phyloP scores from a whole-genome alignment of 2,113 vertebrate genomes.

The Formicarius rufipectus region DNA sequence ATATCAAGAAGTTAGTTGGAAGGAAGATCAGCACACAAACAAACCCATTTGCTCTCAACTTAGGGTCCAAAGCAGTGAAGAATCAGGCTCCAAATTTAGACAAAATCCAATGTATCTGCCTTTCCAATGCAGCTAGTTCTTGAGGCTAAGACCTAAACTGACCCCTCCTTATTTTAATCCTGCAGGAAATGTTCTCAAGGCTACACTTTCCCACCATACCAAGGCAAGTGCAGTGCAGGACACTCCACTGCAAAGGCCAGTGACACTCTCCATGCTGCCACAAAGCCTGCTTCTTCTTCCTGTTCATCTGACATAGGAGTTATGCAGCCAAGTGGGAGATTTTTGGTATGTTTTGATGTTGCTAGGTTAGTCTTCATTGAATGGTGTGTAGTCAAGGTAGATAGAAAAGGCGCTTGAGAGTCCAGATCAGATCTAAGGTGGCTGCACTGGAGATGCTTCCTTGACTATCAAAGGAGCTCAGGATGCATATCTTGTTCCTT shows the following conservation, averaged over 20 bases:
- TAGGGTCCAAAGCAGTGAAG: background rate
- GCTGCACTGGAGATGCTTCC: background rate
- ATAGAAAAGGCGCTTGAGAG: background rate
- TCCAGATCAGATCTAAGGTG: background rate
- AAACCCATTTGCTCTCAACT: background rate
- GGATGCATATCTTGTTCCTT: background rate
- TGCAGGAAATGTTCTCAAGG: background rate
- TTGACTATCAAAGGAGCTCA: background rate
- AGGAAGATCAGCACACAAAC: background rate
- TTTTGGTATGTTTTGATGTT: background rate
- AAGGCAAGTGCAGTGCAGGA: background rate
- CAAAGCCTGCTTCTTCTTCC: background rate
- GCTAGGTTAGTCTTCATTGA: background rate
- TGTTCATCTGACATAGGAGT: accelerated
- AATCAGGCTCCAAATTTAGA: background rate
- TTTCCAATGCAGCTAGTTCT: background rate
- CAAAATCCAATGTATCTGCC: background rate
- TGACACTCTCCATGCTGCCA: background rate
- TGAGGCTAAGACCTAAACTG: background rate
- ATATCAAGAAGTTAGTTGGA: background rate
- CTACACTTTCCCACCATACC: background rate
- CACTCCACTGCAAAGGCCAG: background rate
- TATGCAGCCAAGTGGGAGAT: background rate
- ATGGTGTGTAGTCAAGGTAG: background rate
- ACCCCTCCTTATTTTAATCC: background rate